Percentiles rank a stretch among this genome's conserved stretches.
Evolutionary conservation across 2,797 vertebrate genomes (phyloP).

Genomic region (Coregonus suidteri): DNA sequence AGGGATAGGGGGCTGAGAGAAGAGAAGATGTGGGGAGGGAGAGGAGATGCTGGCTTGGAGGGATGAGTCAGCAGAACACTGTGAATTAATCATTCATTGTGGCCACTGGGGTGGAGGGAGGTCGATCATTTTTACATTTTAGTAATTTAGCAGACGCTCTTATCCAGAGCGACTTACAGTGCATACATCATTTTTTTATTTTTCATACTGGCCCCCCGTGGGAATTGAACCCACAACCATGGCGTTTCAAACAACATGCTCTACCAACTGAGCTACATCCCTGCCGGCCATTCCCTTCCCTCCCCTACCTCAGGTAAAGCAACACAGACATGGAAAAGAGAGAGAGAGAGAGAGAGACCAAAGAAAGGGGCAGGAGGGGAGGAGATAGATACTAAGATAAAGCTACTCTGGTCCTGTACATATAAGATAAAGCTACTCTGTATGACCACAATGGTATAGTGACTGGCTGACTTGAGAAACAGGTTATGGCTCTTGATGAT

Average conservation of each 20-base stretch:
- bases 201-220: too few species aligned
- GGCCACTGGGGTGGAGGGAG: constrained; percentile 9
- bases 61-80: constrained; percentile 43
- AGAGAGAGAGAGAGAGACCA: neutral
- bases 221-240: too few species aligned
- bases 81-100: constrained; percentile 54
- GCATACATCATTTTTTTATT: too few species aligned
- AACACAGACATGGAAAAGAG: neutral
- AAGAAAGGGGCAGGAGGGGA: neutral
- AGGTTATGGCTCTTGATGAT: neutral
- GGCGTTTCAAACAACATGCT: too few species aligned
- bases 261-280: too few species aligned
- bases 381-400: neutral
- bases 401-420: too few species aligned
- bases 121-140: constrained; percentile 15
- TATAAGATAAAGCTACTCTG: neutral
- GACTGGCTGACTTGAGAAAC: neutral
- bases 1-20: too few species aligned
- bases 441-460: neutral
- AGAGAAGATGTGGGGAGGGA: too few species aligned
- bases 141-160: too few species aligned
- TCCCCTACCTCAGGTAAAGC: neutral
- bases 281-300: too few species aligned
- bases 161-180: too few species aligned
- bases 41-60: constrained; percentile 15